Evolutionary conservation across 2,113 vertebrate species (phyloP).

Genomic region (Albula glossodonta): DNA sequence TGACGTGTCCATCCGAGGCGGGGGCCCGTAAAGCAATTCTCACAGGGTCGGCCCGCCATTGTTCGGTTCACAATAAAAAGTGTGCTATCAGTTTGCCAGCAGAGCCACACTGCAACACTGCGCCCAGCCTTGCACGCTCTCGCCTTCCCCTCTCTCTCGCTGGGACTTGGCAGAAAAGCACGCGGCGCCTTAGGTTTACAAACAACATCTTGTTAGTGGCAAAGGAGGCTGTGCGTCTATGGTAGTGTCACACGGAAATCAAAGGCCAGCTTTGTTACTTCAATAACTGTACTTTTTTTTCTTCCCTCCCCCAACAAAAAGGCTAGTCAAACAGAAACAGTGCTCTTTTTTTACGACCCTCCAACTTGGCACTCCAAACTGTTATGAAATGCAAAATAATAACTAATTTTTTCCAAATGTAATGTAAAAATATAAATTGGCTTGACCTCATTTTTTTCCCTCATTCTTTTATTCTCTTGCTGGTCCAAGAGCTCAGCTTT

Average conservation of each 20-base stretch:
- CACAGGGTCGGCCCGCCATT: slow-evolving; percentile 66
- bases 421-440: slow-evolving; percentile 62
- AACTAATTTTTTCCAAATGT: slow-evolving; percentile 75
- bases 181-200: slow-evolving; percentile 37
- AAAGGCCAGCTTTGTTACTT: slow-evolving; percentile 48
- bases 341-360: slow-evolving; percentile 67
- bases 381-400: slow-evolving; percentile 73
- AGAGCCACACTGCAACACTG: slow-evolving; percentile 73
- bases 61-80: slow-evolving; percentile 75
- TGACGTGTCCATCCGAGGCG: slow-evolving; percentile 68
- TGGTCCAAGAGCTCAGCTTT: slow-evolving; percentile 53
- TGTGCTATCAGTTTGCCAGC: slow-evolving; percentile 74
- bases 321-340: slow-evolving; percentile 59
- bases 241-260: slow-evolving; percentile 11
- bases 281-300: slow-evolving; percentile 19
- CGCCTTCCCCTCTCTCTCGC: slow-evolving; percentile 29
- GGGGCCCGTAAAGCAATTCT: slow-evolving; percentile 60
- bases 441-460: slow-evolving; percentile 42
- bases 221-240: slow-evolving; percentile 41
- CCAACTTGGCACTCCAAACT: slow-evolving; percentile 56
- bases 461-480: slow-evolving; percentile 50
- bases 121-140: slow-evolving; percentile 62
- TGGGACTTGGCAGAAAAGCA: slow-evolving; percentile 23
- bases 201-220: slow-evolving; percentile 35
- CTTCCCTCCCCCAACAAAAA: slow-evolving; percentile 47